Base-by-base conservation (phyloP, 1,140 invertebrate genomes). In the Coptotermes formosanus region DNA sequence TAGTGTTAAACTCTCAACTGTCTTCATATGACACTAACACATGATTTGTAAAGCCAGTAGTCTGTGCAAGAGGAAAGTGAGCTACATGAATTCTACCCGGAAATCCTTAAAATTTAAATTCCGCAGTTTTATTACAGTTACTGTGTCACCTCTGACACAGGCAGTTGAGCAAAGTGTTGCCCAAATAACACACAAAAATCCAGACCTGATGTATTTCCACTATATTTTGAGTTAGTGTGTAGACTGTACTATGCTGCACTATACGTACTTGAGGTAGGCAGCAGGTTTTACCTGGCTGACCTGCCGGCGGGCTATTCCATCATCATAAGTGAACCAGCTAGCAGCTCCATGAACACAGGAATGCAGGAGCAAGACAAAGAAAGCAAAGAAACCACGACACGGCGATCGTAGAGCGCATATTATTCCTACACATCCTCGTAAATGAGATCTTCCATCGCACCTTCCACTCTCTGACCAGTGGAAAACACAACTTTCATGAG, bases 271-370 rank as follows among this genome's bases (percentile, higher is more conserved):
- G 64, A 75, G 64, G 64, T 75, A 75, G 64, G 64, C 59, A 64
- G 59, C 59, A 75, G 64, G 64, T 75, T 75, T 75, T 75, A 75
- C 64, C 64, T 75, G 64, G 64, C 64, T 75, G 64, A 75, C 64
- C 64, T 25, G 64, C 64, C 25, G n/a, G 64, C 64, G 64, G 64
- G 64, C 64, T 75, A 75, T 75, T 25, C 64, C 64, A 75, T 75
- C 59, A 23, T 64, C 64, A 75, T 75, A 75, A 75, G 64, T n/a
- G 64, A 75, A 16, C 64, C 64, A 75, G 30, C 59, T 64, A 64
- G 59, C 59, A 64, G 59, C 21, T 64, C 59, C 59, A 64, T 75
- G 64, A 75, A 30, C 64, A 75, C 8, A 30, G 64, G 64, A 75
- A 75, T 75, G 64, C 64, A 75, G 64, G 64, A 75, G 64, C 64